Conservation (phyloP, 2,797 vertebrate genomes). For the Steatocranus sp. region DNA sequence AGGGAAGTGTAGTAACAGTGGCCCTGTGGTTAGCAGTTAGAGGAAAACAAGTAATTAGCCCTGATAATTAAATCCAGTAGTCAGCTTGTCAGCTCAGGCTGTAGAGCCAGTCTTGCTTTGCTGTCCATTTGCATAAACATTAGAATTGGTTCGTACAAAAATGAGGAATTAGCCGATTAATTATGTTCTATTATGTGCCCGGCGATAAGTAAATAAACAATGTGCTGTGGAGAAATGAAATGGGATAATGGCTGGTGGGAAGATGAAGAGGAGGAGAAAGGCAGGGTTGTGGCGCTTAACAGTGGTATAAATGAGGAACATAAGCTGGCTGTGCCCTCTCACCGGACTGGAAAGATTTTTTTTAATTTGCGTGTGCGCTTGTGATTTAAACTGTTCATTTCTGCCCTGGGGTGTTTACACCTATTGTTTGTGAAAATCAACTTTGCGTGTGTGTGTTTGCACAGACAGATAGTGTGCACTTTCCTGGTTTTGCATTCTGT, state of each 20-base stretch:
- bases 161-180: conserved; percentile 60
- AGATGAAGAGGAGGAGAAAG: conserved; percentile 1
- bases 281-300: neutral
- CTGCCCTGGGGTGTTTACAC: neutral
- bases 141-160: conserved; percentile 24
- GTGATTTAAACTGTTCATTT: neutral
- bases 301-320: conserved; percentile 25
- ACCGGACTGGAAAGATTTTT: neutral
- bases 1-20: conserved; percentile 8
- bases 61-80: conserved; percentile 66
- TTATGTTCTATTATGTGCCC: conserved; percentile 53
- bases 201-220: conserved; percentile 65
- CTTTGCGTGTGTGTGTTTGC: neutral
- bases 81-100: conserved; percentile 14
- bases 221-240: conserved; percentile 36
- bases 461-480: neutral
- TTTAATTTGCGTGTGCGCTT: neutral
- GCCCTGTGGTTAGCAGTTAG: conserved; percentile 47
- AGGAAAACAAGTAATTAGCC: conserved; percentile 66
- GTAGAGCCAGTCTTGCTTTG: conserved; percentile 5
- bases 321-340: neutral
- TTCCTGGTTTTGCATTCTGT: neutral
- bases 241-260: conserved; percentile 26
- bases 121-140: conserved; percentile 53
- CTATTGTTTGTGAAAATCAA: neutral